phyloP scores from a whole-genome alignment of 2,888 invertebrate genomes.

The Drosophila paranaensis region DNA sequence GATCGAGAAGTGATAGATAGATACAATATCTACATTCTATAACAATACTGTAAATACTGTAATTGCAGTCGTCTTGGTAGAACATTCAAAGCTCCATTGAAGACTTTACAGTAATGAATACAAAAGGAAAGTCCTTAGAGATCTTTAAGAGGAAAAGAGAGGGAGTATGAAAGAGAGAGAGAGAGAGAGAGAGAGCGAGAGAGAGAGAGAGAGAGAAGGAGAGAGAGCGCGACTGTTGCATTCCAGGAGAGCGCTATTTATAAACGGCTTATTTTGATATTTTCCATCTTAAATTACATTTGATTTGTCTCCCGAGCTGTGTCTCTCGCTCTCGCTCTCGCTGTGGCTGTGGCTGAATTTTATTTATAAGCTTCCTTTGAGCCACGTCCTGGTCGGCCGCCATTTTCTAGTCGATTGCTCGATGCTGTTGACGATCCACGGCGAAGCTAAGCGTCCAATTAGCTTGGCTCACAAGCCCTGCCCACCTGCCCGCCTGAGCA shows the following conservation, averaged over 20 bases:
- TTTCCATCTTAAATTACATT: not conserved
- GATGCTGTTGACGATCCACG: conserved; percentile 19
- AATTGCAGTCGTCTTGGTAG: too few relatives aligned
- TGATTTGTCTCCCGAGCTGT: not conserved
- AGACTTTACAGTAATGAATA: not conserved
- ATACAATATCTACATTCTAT: too few relatives aligned
- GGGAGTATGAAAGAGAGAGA: not conserved
- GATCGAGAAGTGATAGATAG: too few relatives aligned
- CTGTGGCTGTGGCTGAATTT: not conserved
- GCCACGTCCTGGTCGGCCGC: conserved; percentile 13
- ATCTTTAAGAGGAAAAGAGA: too few relatives aligned
- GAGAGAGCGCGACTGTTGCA: not conserved
- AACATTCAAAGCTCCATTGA: too few relatives aligned
- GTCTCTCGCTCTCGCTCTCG: too few relatives aligned
- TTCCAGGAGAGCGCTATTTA: not conserved
- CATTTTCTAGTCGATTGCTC: conserved; percentile 34
- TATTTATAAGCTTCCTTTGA: not conserved
- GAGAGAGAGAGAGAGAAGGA: not conserved
- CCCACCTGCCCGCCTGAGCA: conserved; percentile 2
- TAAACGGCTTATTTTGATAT: conserved; percentile 4
- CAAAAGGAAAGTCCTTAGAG: not conserved
- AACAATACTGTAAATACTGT: too few relatives aligned
- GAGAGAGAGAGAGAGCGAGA: not conserved
- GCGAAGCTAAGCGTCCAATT: conserved; percentile 60
- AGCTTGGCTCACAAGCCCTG: conserved; percentile 42